phyloP scores from a whole-genome alignment of 1,140 invertebrate species.

The Araneus ventricosus region DNA sequence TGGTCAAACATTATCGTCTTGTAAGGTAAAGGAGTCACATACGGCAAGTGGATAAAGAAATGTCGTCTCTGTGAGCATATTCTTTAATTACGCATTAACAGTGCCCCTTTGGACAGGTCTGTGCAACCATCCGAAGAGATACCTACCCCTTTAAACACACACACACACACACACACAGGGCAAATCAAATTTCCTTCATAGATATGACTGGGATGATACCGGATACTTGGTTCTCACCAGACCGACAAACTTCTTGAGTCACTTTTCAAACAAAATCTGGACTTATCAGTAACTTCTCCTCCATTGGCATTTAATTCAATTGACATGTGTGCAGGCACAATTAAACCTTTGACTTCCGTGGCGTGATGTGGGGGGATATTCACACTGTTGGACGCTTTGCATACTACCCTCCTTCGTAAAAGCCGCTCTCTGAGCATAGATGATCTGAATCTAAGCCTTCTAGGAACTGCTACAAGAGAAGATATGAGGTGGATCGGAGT shows the following conservation, averaged over 20 bases:
- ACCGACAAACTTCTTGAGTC: neutral
- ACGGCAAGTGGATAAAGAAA: neutral
- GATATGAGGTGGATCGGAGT: neutral
- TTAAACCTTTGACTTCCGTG: neutral
- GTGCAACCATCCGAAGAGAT: neutral
- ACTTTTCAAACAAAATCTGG: neutral
- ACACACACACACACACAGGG: neutral
- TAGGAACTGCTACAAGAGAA: neutral
- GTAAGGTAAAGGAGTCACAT: neutral
- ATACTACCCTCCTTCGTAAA: neutral
- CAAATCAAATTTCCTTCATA: neutral
- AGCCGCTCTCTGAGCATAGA: neutral
- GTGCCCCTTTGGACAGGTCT: neutral
- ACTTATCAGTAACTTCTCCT: neutral
- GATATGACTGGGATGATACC: neutral
- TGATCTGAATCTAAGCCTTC: neutral
- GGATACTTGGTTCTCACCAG: neutral
- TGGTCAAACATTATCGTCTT: neutral
- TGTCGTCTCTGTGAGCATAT: neutral
- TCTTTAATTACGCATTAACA: neutral
- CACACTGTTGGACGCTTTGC: neutral
- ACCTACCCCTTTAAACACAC: neutral
- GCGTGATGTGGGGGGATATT: neutral
- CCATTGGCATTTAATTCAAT: neutral
- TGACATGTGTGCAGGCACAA: neutral